Percentiles rank a stretch among this genome's conserved stretches.
These are phyloP conservation scores for Tryphoninae sp. DNA, from an alignment of 2,888 invertebrate genomes.

Conservation along the genomic window DNA sequence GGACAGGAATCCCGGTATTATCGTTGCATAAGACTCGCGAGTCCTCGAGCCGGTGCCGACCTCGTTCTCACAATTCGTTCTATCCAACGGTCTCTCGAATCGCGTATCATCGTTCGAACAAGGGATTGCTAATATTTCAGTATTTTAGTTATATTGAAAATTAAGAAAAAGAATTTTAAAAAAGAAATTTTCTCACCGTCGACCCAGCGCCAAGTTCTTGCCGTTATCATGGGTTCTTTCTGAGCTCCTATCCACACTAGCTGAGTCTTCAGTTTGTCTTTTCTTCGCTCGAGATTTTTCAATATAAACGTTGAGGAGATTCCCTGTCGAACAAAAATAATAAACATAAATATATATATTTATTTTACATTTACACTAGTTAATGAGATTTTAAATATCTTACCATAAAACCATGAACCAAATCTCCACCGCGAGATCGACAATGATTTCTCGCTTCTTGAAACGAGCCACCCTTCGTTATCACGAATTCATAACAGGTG, in stretches of 20 bases:
- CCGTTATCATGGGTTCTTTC: conserved; percentile 92
- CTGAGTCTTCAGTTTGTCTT: conserved; percentile 90
- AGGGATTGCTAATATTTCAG: background rate
- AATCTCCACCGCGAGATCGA: conserved; percentile 87
- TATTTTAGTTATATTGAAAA: conserved; percentile 34
- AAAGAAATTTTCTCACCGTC: conserved; percentile 84
- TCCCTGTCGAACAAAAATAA: conserved; percentile 79
- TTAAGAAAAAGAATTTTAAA: conserved; percentile 43
- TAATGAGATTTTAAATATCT: conserved; percentile 1
- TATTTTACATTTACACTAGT: no score
- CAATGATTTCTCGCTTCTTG: conserved; percentile 91
- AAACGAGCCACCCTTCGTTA: conserved; percentile 91
- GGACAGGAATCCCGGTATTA: conserved; percentile 35
- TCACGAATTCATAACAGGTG: conserved; percentile 94
- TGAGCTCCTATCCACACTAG: conserved; percentile 96
- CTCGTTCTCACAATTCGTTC: conserved; percentile 73
- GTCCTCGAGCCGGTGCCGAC: conserved; percentile 63
- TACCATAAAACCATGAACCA: conserved; percentile 87
- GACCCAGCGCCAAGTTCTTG: conserved; percentile 95
- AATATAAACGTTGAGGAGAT: conserved; percentile 87
- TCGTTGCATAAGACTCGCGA: conserved; percentile 58
- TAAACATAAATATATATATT: background rate
- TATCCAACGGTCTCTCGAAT: conserved; percentile 71
- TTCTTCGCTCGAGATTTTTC: conserved; percentile 91
- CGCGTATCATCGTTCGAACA: conserved; percentile 56